Percentiles rank a stretch among this genome's conserved stretches.
Evolutionary conservation across 1,140 invertebrate species (phyloP).

Genomic region (Aethina tumida): DNA sequence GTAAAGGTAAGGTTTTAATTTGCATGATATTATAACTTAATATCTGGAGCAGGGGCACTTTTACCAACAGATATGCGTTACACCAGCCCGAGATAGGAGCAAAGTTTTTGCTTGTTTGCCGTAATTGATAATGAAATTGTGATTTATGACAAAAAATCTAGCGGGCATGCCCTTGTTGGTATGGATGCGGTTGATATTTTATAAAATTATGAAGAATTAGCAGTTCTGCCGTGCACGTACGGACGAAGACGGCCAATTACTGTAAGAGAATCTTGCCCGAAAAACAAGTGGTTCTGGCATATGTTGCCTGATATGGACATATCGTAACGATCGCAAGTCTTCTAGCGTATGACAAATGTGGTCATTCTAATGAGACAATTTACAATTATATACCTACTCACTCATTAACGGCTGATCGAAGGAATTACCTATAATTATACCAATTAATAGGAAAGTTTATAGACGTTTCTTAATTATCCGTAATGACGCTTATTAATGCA

Average conservation of each 20-base stretch:
- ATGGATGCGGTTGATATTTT: too few species aligned
- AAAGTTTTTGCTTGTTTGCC: too few species aligned
- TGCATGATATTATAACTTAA: conserved; percentile 7
- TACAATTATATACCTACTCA: conserved; percentile 21
- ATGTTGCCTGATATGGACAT: conserved; percentile 21
- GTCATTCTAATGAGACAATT: conserved; percentile 24
- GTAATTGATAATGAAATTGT: too few species aligned
- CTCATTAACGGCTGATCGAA: conserved; percentile 17
- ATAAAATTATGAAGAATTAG: conserved; percentile 23
- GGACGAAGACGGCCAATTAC: conserved; percentile 17
- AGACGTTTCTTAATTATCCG: conserved; percentile 18
- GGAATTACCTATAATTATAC: conserved; percentile 23
- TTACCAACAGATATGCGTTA: too few species aligned
- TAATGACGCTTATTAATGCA: conserved; percentile 21
- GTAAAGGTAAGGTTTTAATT: conserved; percentile 78
- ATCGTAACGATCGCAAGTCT: conserved; percentile 16
- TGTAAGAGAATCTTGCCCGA: conserved; percentile 16
- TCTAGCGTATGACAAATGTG: conserved; percentile 23
- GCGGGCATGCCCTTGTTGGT: too few species aligned
- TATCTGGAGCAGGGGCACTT: conserved; percentile 14
- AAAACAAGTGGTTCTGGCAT: conserved; percentile 18
- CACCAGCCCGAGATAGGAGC: too few species aligned
- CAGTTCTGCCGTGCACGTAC: conserved; percentile 14
- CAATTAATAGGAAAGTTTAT: conserved; percentile 26
- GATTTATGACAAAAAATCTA: too few species aligned